Evolutionary conservation across 2,888 invertebrate genomes (phyloP).

Genomic region (Micropterix aruncella): DNA sequence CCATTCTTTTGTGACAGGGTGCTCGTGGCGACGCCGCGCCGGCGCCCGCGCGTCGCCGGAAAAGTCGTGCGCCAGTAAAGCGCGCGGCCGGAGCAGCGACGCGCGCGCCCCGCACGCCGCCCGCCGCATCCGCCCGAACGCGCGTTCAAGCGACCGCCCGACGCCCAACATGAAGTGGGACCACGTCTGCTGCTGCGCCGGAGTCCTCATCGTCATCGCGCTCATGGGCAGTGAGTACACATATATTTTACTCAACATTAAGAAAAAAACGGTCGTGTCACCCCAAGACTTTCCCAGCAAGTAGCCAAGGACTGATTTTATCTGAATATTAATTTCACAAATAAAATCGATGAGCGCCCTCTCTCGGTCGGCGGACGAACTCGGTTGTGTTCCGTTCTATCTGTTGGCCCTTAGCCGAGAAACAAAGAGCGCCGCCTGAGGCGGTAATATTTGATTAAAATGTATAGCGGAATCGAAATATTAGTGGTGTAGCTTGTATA

Average conservation of each 20-base stretch:
- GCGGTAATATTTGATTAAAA: too few species aligned
- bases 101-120: conserved; percentile 14
- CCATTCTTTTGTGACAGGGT: background rate
- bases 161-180: conserved; percentile 28
- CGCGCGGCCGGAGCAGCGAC: background rate
- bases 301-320: too few species aligned
- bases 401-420: too few species aligned
- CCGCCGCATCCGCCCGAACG: conserved; percentile 35
- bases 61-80: background rate
- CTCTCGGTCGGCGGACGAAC: too few species aligned
- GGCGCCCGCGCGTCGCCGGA: background rate
- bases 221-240: conserved; percentile 31
- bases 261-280: too few species aligned
- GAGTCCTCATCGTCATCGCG: conserved; percentile 37
- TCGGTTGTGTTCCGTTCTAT: too few species aligned
- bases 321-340: too few species aligned
- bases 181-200: conserved; percentile 38
- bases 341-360: too few species aligned
- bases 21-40: background rate
- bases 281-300: too few species aligned
- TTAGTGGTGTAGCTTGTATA: too few species aligned
- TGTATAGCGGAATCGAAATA: too few species aligned
- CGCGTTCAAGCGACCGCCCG: conserved; percentile 20
- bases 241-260: background rate
- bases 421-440: too few species aligned